Percentiles rank a stretch among this genome's conserved stretches.
phyloP scores from a whole-genome alignment of 2,888 invertebrate genomes.

The Amphipyra berbera region DNA sequence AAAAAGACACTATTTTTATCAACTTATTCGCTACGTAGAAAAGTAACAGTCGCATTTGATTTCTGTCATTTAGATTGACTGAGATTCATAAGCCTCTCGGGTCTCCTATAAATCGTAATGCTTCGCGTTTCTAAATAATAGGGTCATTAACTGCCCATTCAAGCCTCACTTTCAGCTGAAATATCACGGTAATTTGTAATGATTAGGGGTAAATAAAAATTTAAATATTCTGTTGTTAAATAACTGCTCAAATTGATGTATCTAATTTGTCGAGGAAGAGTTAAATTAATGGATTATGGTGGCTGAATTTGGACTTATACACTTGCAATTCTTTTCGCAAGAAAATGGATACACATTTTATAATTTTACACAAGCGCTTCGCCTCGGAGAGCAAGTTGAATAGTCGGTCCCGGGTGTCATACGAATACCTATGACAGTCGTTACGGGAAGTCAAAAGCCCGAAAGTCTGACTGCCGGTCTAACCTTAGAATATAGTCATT shows the following conservation, averaged over 20 bases:
- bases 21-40: background rate
- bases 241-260: conserved; percentile 11
- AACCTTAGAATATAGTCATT: too few species aligned
- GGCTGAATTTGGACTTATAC: too few species aligned
- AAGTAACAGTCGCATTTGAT: conserved; percentile 19
- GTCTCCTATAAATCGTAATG: conserved; percentile 46
- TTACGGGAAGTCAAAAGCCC: too few species aligned
- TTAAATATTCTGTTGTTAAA: conserved; percentile 17
- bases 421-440: too few species aligned
- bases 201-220: conserved; percentile 36
- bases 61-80: conserved; percentile 37
- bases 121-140: conserved; percentile 42
- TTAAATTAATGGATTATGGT: conserved; percentile 6
- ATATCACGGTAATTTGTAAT: conserved; percentile 46
- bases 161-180: conserved; percentile 39
- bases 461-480: too few species aligned
- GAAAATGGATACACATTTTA: too few species aligned
- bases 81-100: conserved; percentile 38
- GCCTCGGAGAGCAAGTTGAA: too few species aligned
- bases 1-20: too few species aligned
- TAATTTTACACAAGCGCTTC: too few species aligned
- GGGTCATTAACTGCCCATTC: conserved; percentile 49
- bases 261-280: conserved; percentile 21
- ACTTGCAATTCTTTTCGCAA: too few species aligned
- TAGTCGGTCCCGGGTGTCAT: too few species aligned